These are phyloP conservation scores for Actinia tenebrosa DNA, from an alignment of 64 coral and sea anemone genomes.

Conservation along the genomic window DNA sequence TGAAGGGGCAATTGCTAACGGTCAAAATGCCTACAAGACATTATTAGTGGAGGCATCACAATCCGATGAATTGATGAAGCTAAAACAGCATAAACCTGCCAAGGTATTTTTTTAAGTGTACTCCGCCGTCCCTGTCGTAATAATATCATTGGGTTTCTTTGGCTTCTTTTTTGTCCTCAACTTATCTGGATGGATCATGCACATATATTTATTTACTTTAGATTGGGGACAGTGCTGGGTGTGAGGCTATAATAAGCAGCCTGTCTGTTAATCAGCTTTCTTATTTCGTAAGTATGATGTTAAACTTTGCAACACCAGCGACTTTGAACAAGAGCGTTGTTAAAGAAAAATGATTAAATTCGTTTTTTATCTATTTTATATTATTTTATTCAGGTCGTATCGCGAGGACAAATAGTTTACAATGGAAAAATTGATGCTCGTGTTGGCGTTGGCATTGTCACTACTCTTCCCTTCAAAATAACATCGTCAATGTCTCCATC, in stretches of 20 bases:
- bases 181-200: too few species aligned
- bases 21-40: neutral
- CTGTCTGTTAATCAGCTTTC: neutral
- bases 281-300: neutral
- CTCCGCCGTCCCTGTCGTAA: too few species aligned
- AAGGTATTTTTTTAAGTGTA: too few species aligned
- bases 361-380: neutral
- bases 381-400: constrained; percentile 40
- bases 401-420: constrained; percentile 62
- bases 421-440: constrained; percentile 40
- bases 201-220: neutral
- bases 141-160: too few species aligned
- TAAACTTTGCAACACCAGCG: too few species aligned
- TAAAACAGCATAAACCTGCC: neutral
- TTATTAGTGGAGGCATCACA: neutral
- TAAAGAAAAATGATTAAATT: too few species aligned
- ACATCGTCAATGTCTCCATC: constrained; percentile 77
- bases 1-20: neutral
- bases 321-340: too few species aligned
- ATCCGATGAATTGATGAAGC: neutral
- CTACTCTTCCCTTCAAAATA: constrained; percentile 50
- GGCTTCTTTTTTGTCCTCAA: too few species aligned
- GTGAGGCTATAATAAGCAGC: neutral
- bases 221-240: neutral
- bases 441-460: constrained; percentile 48